Conservation (phyloP, 2,888 invertebrate species). For the Drosophila vallismaia region DNA sequence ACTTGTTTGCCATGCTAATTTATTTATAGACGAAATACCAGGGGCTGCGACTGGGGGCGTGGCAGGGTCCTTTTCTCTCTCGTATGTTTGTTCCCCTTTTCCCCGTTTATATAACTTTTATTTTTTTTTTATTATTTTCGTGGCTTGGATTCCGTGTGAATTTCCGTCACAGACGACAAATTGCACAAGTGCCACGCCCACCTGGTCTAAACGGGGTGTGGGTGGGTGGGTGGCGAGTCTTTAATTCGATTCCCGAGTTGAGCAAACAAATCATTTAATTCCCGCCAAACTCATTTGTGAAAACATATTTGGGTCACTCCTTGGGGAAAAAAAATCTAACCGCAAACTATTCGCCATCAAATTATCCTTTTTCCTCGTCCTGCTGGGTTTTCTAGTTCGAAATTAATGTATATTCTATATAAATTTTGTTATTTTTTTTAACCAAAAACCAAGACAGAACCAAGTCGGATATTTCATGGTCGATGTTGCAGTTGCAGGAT, state of each 20-base stretch:
- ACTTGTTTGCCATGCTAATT: conserved; percentile 79
- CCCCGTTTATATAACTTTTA: not conserved
- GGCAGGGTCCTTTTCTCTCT: too few species aligned
- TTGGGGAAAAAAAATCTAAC: conserved; percentile 22
- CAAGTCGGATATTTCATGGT: not conserved
- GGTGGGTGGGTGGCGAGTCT: not conserved
- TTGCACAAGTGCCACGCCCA: conserved; percentile 67
- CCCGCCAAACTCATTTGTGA: conserved; percentile 63
- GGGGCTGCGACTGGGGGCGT: not conserved
- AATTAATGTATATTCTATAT: not conserved
- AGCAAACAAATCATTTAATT: conserved; percentile 74
- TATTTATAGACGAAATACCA: conserved; percentile 73
- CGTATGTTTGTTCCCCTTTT: conserved; percentile 11
- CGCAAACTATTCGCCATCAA: not conserved
- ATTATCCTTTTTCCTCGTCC: not conserved
- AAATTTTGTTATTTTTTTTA: not conserved
- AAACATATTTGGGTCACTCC: conserved; percentile 62
- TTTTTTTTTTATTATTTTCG: not conserved
- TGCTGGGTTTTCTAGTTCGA: not conserved
- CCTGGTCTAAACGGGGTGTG: too few species aligned
- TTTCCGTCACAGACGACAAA: conserved; percentile 78
- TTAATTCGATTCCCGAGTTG: conserved; percentile 67
- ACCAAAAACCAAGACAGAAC: not conserved
- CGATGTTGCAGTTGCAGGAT: not conserved
- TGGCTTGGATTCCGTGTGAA: conserved; percentile 62